These are phyloP conservation scores for Ibidorhyncha struthersii DNA, from an alignment of 2,113 vertebrate species.

Conservation along the genomic window DNA sequence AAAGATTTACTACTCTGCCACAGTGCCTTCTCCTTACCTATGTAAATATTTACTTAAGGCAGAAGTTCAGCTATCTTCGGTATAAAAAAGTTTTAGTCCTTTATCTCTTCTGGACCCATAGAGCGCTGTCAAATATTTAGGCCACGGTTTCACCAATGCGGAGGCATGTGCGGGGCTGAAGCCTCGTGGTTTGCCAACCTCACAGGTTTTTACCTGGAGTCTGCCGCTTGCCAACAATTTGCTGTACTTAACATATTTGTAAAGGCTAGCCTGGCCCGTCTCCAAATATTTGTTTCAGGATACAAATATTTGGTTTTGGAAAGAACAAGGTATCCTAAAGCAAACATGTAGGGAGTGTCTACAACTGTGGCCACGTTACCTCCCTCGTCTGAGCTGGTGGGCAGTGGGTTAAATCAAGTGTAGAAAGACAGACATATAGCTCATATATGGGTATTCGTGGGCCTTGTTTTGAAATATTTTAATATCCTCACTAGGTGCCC, in stretches of 20 bases:
- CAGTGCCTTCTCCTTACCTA: conserved; percentile 11
- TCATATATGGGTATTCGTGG: neutral
- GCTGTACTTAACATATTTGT: neutral
- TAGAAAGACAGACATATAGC: neutral
- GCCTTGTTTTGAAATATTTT: neutral
- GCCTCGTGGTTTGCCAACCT: neutral
- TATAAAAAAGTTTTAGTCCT: neutral
- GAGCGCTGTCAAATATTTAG: neutral
- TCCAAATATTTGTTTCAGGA: conserved; percentile 59
- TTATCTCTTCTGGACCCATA: neutral
- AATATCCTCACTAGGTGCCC: neutral
- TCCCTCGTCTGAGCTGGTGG: neutral
- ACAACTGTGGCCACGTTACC: neutral
- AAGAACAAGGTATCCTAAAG: conserved; percentile 50
- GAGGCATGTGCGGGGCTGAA: neutral
- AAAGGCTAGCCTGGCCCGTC: neutral
- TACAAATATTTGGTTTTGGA: conserved; percentile 59
- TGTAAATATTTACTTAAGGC: conserved; percentile 35
- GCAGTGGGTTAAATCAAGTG: neutral
- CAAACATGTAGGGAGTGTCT: conserved; percentile 37
- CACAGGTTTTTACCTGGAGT: neutral
- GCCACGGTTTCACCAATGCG: rapidly evolving
- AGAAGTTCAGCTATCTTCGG: conserved; percentile 38
- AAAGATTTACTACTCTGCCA: neutral
- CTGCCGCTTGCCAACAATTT: neutral